Evolutionary conservation across 2,888 invertebrate species (phyloP).

Genomic region (Nowickia ferox): DNA sequence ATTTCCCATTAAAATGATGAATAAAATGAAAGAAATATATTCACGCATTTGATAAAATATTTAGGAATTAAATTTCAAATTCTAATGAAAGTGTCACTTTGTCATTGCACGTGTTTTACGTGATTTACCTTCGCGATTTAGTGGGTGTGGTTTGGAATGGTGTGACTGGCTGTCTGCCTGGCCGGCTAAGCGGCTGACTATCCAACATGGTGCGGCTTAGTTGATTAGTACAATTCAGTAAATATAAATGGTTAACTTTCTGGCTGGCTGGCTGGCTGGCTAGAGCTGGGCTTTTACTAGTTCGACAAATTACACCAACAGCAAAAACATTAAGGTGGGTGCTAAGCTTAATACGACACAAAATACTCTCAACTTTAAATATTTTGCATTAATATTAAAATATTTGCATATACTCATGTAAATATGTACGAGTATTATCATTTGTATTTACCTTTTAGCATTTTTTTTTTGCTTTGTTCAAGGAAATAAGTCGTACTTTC

Average conservation of each 20-base stretch:
- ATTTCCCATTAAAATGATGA: conserved; percentile 17
- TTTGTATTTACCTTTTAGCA: conserved; percentile 20
- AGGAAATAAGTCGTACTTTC: conserved; percentile 60
- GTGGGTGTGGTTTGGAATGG: conserved; percentile 72
- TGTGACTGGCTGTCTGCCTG: conserved; percentile 35
- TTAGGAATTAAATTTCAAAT: conserved; percentile 71
- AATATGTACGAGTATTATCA: conserved; percentile 17
- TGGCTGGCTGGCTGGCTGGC: conserved; percentile 23
- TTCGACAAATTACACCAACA: conserved; percentile 13
- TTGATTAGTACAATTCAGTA: conserved; percentile 57
- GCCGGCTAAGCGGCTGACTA: conserved; percentile 23
- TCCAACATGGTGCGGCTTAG: conserved; percentile 50
- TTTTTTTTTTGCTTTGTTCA: background rate
- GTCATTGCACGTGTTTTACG: conserved; percentile 73
- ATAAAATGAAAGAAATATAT: conserved; percentile 63
- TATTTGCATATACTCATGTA: conserved; percentile 36
- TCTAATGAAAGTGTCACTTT: conserved; percentile 73
- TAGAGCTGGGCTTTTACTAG: conserved; percentile 42
- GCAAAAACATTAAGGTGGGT: conserved; percentile 55
- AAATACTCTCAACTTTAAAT: conserved; percentile 42
- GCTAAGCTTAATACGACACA: conserved; percentile 55
- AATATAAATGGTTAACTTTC: conserved; percentile 10
- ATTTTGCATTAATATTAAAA: conserved; percentile 48
- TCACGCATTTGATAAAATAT: conserved; percentile 66
- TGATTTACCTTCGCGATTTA: conserved; percentile 72